phyloP scores from a whole-genome alignment of 2,888 invertebrate species.

The Diachrysia chrysitis region DNA sequence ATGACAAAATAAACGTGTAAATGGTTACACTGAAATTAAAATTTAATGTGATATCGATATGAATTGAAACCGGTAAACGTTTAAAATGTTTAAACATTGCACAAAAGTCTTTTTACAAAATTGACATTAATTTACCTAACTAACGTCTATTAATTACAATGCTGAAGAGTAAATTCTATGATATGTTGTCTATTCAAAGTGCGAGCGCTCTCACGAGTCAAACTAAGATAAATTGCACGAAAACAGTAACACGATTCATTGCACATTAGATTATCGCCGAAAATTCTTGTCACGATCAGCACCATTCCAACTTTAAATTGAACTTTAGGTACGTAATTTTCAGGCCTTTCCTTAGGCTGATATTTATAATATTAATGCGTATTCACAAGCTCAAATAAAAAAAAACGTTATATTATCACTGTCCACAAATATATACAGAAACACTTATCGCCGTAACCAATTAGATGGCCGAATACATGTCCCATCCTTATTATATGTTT shows the following conservation, averaged over 20 bases:
- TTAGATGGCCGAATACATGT: constrained; percentile 18
- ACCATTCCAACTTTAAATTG: constrained; percentile 47
- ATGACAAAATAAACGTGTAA: too few relatives aligned
- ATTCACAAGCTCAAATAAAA: neutral
- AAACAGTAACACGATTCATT: constrained; percentile 52
- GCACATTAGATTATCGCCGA: constrained; percentile 42
- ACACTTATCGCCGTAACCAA: constrained; percentile 23
- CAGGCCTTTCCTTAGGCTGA: neutral
- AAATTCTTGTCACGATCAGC: constrained; percentile 49
- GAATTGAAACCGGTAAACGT: neutral
- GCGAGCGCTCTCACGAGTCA: constrained; percentile 40
- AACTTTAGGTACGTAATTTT: constrained; percentile 16
- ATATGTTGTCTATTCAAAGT: constrained; percentile 82
- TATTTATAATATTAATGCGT: constrained; percentile 9
- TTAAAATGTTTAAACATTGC: constrained; percentile 12
- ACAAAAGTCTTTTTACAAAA: constrained; percentile 52
- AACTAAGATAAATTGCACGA: constrained; percentile 63
- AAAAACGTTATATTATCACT: constrained; percentile 18
- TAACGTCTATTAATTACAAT: constrained; percentile 57
- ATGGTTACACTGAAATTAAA: too few relatives aligned
- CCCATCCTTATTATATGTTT: constrained; percentile 33
- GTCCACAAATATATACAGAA: constrained; percentile 20
- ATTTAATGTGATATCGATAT: neutral
- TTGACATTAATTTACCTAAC: constrained; percentile 65
- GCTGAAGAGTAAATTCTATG: constrained; percentile 70